phyloP scores from a whole-genome alignment of 2,888 invertebrate genomes.

The Yponomeuta evonymella region DNA sequence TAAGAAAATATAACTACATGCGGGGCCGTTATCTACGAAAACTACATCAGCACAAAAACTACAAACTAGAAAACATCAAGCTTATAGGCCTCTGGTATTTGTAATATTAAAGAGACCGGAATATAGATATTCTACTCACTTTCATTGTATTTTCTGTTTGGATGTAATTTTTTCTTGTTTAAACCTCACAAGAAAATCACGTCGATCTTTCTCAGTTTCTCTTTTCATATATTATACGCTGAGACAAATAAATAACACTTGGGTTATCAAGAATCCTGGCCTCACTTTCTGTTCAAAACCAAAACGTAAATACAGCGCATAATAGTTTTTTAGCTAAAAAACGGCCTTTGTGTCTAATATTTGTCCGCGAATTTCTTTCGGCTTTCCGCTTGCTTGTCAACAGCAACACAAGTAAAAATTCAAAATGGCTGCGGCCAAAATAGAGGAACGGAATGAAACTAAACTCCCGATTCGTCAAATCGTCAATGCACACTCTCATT shows the following conservation, averaged over 20 bases:
- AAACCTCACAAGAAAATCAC: not conserved
- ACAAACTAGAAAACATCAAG: conserved; percentile 8
- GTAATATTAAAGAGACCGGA: not conserved
- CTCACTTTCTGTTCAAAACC: not conserved
- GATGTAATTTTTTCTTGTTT: conserved; percentile 17
- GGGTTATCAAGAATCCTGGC: not conserved
- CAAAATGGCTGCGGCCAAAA: conserved; percentile 61
- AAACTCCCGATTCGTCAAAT: not conserved
- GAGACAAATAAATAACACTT: not conserved
- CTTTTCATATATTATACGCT: no score
- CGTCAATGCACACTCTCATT: not conserved
- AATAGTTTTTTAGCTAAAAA: no score
- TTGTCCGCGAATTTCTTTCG: conserved; percentile 42
- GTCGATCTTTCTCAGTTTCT: not conserved
- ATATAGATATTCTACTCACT: conserved; percentile 24
- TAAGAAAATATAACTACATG: not conserved
- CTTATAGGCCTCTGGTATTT: no score
- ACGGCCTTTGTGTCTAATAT: conserved; percentile 17
- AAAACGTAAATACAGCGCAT: not conserved
- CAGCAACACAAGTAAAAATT: conserved; percentile 40
- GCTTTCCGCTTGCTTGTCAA: conserved; percentile 30
- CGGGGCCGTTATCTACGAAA: conserved; percentile 1
- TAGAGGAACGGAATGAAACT: not conserved
- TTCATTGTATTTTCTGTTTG: conserved; percentile 25
- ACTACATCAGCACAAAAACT: conserved; percentile 14